Conservation (phyloP, 1,140 invertebrate species). For the Drosophila seguyi region DNA sequence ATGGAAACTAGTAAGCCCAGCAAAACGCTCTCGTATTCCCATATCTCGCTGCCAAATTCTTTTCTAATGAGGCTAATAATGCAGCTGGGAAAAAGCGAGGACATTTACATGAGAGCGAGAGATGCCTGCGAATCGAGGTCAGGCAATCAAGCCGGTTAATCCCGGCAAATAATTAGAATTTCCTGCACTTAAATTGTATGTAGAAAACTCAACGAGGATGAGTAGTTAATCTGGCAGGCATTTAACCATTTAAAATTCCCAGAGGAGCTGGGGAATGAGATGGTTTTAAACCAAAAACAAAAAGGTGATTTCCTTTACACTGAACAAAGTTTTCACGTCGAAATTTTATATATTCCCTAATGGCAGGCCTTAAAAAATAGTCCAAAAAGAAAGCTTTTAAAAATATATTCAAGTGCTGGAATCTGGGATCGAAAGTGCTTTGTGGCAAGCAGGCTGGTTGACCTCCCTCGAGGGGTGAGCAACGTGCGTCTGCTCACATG, state of each 20-base stretch:
- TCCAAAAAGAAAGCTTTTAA: background rate
- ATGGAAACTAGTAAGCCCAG: conserved; percentile 28
- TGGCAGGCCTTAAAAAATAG: background rate
- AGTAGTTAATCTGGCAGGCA: conserved; percentile 43
- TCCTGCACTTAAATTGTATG: conserved; percentile 30
- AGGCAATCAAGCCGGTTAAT: conserved; percentile 38
- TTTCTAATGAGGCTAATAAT: conserved; percentile 61
- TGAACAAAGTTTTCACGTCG: background rate
- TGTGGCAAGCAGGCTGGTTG: conserved; percentile 50
- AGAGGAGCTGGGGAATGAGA: conserved; percentile 2
- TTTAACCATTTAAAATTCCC: conserved; percentile 44
- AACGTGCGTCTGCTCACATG: conserved; percentile 72
- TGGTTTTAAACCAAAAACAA: conserved; percentile 21
- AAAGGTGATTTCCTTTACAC: conserved; percentile 14
- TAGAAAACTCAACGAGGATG: conserved; percentile 25
- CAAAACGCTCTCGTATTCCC: conserved; percentile 27
- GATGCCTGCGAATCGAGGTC: conserved; percentile 37
- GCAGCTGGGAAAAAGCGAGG: conserved; percentile 32
- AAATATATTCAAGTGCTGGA: conserved; percentile 4
- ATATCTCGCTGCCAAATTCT: conserved; percentile 54
- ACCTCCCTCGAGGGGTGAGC: conserved; percentile 76
- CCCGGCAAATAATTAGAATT: conserved; percentile 48
- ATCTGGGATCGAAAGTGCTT: conserved; percentile 25
- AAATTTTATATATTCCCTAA: background rate
- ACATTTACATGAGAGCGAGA: conserved; percentile 25